phyloP scores from a whole-genome alignment of 2,888 invertebrate genomes.

The Caenorhabditis macrosperma region DNA sequence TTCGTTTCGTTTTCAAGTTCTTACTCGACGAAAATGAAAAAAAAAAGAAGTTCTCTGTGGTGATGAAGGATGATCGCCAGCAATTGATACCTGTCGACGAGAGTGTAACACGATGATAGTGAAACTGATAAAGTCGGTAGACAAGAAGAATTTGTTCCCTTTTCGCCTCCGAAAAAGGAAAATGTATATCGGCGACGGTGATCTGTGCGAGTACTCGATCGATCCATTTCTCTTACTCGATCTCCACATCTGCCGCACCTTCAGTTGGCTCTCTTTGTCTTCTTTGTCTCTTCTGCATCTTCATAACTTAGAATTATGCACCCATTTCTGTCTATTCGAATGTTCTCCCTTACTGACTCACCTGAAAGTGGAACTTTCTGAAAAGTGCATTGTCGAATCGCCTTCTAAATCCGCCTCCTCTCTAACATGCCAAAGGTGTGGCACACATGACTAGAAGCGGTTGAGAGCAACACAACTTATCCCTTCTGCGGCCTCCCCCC shows the following conservation, averaged over 20 bases:
- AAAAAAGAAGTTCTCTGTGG: neutral
- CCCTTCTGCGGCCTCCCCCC: neutral
- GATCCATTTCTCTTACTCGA: no score
- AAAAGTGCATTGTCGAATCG: no score
- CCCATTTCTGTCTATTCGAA: no score
- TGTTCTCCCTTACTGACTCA: no score
- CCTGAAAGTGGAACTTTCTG: no score
- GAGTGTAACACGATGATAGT: neutral
- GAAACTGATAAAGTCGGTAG: conserved; percentile 1
- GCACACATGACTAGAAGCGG: neutral
- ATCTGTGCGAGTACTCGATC: no score
- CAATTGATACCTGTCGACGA: neutral
- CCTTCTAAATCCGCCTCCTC: neutral
- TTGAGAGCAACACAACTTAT: neutral
- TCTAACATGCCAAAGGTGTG: neutral
- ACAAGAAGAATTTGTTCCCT: neutral
- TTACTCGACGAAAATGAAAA: neutral
- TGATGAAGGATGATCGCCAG: neutral
- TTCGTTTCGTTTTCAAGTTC: neutral
- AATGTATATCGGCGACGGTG: neutral
- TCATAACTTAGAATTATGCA: no score
- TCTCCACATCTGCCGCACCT: no score
- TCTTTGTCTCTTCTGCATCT: no score
- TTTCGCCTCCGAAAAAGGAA: neutral
- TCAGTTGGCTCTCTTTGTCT: no score